Percentiles rank a stretch among this genome's conserved stretches.
Evolutionary conservation across 2,797 vertebrate genomes (phyloP).

Genomic region (Pristis pectinata): DNA sequence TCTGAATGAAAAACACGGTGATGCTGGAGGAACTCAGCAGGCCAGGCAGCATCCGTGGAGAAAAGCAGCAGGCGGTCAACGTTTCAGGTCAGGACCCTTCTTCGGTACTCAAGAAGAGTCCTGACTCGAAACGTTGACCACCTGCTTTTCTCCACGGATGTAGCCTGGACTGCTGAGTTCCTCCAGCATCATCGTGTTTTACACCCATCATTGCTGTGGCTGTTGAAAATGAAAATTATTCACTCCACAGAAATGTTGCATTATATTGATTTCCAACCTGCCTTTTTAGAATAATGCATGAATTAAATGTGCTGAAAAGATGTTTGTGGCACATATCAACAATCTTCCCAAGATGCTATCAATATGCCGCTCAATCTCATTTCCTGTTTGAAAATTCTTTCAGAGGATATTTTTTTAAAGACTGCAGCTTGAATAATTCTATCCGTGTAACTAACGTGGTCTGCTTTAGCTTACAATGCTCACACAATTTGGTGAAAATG

Average conservation of each 20-base stretch:
- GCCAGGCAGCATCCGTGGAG: too few species aligned
- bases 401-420: not conserved
- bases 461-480: not conserved
- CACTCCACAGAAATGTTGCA: not conserved
- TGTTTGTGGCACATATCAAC: not conserved
- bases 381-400: not conserved
- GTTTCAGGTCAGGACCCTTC: too few species aligned
- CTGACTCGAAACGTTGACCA: too few species aligned
- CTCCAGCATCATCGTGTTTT: too few species aligned
- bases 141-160: too few species aligned
- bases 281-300: not conserved
- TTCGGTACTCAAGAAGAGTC: too few species aligned
- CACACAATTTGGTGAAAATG: not conserved
- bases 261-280: not conserved
- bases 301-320: not conserved
- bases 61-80: too few species aligned
- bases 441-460: not conserved
- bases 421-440: not conserved
- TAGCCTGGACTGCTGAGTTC: too few species aligned
- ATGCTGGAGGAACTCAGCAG: not conserved
- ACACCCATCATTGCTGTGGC: too few species aligned
- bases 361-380: not conserved
- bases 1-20: too few species aligned
- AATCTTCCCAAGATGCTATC: not conserved
- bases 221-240: not conserved